A percentile compares a stretch with the other conserved stretches of the same genome.
phyloP scores from a whole-genome alignment of 2,113 vertebrate genomes.

The Mixornis gularis region DNA sequence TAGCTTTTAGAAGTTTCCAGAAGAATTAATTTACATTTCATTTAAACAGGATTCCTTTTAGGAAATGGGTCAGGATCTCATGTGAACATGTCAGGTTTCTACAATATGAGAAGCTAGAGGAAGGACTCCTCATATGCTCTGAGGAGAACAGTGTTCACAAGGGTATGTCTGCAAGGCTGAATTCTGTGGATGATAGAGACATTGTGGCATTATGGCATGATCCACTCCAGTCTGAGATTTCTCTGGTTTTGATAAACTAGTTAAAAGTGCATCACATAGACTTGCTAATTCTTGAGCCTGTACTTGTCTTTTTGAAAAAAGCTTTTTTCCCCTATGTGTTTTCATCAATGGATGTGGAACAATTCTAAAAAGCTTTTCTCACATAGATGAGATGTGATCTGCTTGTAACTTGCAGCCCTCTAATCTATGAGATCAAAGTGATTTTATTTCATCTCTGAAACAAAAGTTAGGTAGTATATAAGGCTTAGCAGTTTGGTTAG shows the following conservation, averaged over 20 bases:
- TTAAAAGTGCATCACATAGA: not conserved
- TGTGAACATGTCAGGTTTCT: accelerated
- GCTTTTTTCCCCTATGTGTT: not conserved
- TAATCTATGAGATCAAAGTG: not conserved
- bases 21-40: not conserved
- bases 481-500: not conserved
- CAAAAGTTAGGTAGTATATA: not conserved
- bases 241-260: not conserved
- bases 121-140: not conserved
- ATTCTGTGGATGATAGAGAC: not conserved
- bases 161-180: not conserved
- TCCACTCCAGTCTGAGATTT: not conserved
- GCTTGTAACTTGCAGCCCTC: not conserved
- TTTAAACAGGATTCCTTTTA: not conserved
- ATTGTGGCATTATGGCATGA: not conserved
- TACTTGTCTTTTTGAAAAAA: not conserved
- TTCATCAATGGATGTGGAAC: not conserved
- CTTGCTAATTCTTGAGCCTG: not conserved
- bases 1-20: not conserved
- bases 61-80: not conserved
- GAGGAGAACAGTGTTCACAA: not conserved
- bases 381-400: not conserved
- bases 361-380: not conserved
- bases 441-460: constrained; percentile 4
- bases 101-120: not conserved